Base-by-base conservation (phyloP, 2,797 vertebrate species). In the Ara ararauna region DNA sequence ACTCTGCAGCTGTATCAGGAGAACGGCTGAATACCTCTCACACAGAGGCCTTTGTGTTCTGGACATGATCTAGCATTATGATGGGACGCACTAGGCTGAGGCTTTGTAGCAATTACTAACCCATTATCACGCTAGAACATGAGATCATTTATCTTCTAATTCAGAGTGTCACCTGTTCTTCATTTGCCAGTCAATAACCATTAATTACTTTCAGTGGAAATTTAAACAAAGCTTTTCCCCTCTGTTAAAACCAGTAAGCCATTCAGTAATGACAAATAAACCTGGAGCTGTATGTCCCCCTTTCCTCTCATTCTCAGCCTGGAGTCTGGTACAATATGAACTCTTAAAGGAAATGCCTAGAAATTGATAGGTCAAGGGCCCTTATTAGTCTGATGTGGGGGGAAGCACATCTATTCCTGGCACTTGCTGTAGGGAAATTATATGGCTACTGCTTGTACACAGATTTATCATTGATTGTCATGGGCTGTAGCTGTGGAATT, bases 31-130 rank as follows among this genome's bases (percentile, higher is more conserved):
- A 94, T 97, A 94, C 97, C 96, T 97, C 97, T 97, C 97, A 98
- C 98, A 98, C 97, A 98, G 98, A 97, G 97, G 97, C 98, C 98
- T 99, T 99, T 99, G 99, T 99, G 98, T 98, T 98, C 96, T 85
- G 96, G 97, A 97, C 98, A 97, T 98, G 98, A 97, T 98, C 98
- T 98, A 97, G 98, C 98, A 97, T 98, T 97, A 98, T 97, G 95
- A 97, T 97, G 97, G 97, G 98, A 97, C 61, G 47, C 96, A 94
- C 97, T 96, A 94, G 86, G 97, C 97, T 97, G 89, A 60, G 84
- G 97, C 97, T 98, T 97, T 97, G 98, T 97, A 98, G 98, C 98
- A 98, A 98, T 99, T 98, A 98, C 98, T 97, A 96, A 98, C 95
- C 98, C 98, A 98, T 98, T 99, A 99, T 98, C 98, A 98, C 97